These are phyloP conservation scores for Cacoxenus indagator DNA, from an alignment of 2,888 invertebrate genomes.

Conservation along the genomic window DNA sequence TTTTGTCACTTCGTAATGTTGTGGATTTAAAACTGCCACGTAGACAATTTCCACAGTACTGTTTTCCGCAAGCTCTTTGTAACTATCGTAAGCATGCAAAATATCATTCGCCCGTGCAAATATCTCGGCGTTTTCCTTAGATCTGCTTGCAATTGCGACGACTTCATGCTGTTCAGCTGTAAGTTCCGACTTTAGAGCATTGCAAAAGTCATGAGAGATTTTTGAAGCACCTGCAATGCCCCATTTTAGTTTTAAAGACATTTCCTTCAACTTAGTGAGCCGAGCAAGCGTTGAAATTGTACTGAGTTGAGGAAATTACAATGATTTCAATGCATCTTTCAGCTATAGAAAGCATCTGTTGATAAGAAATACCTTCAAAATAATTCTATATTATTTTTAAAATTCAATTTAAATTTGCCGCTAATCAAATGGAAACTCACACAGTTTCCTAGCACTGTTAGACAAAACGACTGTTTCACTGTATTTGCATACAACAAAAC, in stretches of 20 bases:
- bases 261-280: not conserved
- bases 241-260: too few relatives aligned
- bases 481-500: too few relatives aligned
- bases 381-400: too few relatives aligned
- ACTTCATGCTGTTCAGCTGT: slow-evolving; percentile 77
- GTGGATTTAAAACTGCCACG: slow-evolving; percentile 80
- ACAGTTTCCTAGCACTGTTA: too few relatives aligned
- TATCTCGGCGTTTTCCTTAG: slow-evolving; percentile 76
- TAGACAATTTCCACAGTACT: slow-evolving; percentile 85
- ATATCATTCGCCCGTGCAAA: slow-evolving; percentile 82
- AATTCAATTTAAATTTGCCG: too few relatives aligned
- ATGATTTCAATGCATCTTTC: too few relatives aligned
- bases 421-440: too few relatives aligned
- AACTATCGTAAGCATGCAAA: slow-evolving; percentile 79
- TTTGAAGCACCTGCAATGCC: slow-evolving; percentile 85
- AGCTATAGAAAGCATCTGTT: too few relatives aligned
- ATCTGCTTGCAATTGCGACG: slow-evolving; percentile 83
- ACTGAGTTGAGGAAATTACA: too few relatives aligned
- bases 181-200: slow-evolving; percentile 75
- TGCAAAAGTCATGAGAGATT: slow-evolving; percentile 86
- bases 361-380: too few relatives aligned
- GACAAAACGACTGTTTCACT: too few relatives aligned
- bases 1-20: slow-evolving; percentile 78
- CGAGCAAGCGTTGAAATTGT: not conserved
- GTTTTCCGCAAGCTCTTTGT: slow-evolving; percentile 80